A percentile compares a stretch with the other conserved stretches of the same genome.
Conservation (phyloP, 2,888 invertebrate genomes). For the Ophonus ardosiacus region DNA sequence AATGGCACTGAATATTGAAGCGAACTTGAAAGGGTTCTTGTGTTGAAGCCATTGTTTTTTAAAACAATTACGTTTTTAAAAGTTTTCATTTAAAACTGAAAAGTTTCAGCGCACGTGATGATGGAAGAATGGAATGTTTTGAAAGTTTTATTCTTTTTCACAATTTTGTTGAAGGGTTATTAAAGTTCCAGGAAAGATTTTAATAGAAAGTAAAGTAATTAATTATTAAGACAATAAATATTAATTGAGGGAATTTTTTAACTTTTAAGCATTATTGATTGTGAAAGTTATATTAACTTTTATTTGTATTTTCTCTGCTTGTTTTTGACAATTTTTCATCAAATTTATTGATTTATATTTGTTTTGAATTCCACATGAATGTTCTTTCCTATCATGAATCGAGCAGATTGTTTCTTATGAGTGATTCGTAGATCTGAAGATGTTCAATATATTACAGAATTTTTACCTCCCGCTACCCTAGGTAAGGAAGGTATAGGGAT, state of each 20-base stretch:
- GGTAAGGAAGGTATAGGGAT: no score
- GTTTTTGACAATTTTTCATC: no score
- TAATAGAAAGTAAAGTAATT: slow-evolving; percentile 1
- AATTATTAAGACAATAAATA: slow-evolving; percentile 15
- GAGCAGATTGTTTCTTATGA: no score
- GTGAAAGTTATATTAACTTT: not conserved
- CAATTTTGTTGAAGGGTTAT: slow-evolving; percentile 9
- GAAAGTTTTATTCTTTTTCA: slow-evolving; percentile 5
- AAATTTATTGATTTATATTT: no score
- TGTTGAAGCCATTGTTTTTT: slow-evolving; percentile 57
- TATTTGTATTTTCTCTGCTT: no score
- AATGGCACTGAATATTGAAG: slow-evolving; percentile 67
- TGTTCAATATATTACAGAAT: not conserved
- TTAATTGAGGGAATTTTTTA: not conserved
- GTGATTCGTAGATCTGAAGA: no score
- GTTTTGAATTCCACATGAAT: no score
- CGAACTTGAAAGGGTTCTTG: slow-evolving; percentile 64
- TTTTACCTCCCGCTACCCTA: no score
- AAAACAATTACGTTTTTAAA: slow-evolving; percentile 59
- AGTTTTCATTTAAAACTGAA: slow-evolving; percentile 33
- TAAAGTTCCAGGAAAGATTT: not conserved
- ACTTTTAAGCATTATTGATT: not conserved
- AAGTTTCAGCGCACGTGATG: slow-evolving; percentile 40
- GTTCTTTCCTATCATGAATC: no score
- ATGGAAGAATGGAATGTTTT: slow-evolving; percentile 23